Base-by-base conservation (phyloP, 2,888 invertebrate genomes). In the Epirrhoe tristata region DNA sequence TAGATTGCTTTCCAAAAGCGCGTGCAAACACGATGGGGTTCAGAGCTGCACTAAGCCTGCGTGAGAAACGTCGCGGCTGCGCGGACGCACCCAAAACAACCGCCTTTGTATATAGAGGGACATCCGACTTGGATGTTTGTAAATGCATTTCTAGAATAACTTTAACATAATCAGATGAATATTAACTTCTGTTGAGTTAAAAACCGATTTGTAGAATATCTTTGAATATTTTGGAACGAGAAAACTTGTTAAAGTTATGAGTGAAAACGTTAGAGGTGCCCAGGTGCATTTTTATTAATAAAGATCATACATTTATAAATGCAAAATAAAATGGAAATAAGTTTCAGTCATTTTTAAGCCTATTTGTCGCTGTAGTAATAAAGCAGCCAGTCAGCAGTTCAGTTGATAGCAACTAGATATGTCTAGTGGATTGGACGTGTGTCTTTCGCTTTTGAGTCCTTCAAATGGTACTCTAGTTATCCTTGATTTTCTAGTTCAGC, bases 11-110 rank as follows among this genome's bases (percentile, higher is more conserved):
- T 70, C 60, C 69, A 63, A 68, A 75, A 75, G 74, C 85, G 79
- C 86, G 81, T 82, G 82, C 80, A 78, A 70, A 77, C 85, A 75
- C 82, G 79, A 67, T 75, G 81, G 80, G 77, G 74, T 74, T 78
- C 80, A 75, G 74, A 75, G 78, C 76, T 77, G 78, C 78, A 89
- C 90, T 85, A 82, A 80, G 84, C 70, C 75, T 77, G 81, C 80
- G 82, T 81, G 79, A 81, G 80, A 83, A 77, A 12, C 24, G 55
- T 54, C 79, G 80, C 69, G 78, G 77, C 67, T 73, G 73, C 76
- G 75, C 75, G 72, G 67, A 69, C 60, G 54, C 72, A 65, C 67
- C 80, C 79, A 81, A 83, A 78, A 81, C 83, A 83, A 79, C 79
- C 79, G 77, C 77, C 74, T 75, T 83, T 83, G 84, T 84, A 78